Evolutionary conservation across 2,888 invertebrate species (phyloP).

Genomic region (Drosophila neotestacea): DNA sequence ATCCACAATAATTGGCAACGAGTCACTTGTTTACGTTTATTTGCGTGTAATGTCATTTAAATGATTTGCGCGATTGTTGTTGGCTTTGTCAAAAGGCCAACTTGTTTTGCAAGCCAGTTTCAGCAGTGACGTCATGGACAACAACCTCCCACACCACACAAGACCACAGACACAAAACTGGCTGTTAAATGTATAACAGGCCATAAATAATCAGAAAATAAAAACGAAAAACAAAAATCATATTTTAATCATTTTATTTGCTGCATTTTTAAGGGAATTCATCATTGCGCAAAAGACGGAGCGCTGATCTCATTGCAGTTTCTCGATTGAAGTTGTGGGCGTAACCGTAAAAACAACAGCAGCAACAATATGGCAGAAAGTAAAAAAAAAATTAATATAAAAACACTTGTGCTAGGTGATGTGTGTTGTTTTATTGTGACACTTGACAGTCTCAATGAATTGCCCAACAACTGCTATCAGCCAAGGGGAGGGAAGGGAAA

Average conservation of each 20-base stretch:
- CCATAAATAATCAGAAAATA: conserved; percentile 59
- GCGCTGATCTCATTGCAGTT: conserved; percentile 73
- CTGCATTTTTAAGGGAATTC: conserved; percentile 50
- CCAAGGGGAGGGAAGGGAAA: neutral
- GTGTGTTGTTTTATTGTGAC: conserved; percentile 36
- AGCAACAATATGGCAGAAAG: neutral
- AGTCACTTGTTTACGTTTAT: conserved; percentile 58
- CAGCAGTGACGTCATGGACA: conserved; percentile 71
- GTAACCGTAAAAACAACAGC: conserved; percentile 12
- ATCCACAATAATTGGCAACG: neutral
- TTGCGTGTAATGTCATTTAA: conserved; percentile 81
- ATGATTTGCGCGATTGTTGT: conserved; percentile 70
- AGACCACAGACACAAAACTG: conserved; percentile 22
- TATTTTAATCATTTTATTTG: conserved; percentile 36
- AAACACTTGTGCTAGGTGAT: conserved; percentile 49
- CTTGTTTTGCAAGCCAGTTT: conserved; percentile 67
- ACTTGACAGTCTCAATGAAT: conserved; percentile 51
- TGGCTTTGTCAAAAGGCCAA: conserved; percentile 72
- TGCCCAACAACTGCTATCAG: conserved; percentile 58
- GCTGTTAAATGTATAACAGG: conserved; percentile 65
- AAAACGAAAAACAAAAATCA: conserved; percentile 33
- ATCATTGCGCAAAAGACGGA: conserved; percentile 38
- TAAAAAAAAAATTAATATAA: conserved; percentile 11
- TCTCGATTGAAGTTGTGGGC: conserved; percentile 51
- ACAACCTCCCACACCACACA: conserved; percentile 63